Evolutionary conservation across 2,888 invertebrate species (phyloP), one percentile per base, ranked within the genome.

Genomic region (Xylota sylvarum): DNA sequence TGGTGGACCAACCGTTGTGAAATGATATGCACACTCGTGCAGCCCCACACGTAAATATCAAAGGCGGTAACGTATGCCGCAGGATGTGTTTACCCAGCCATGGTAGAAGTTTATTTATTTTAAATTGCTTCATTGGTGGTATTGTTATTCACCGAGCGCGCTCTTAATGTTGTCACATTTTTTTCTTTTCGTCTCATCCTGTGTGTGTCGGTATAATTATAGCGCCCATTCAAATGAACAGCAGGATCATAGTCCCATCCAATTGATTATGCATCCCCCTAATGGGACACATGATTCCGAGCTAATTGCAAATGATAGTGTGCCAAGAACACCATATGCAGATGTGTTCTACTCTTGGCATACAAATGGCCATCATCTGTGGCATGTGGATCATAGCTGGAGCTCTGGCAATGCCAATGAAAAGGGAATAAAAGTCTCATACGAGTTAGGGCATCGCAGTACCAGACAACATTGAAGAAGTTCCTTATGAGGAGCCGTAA

Each of bases 191-290:
- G 5, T 27, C 48, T 30, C 32, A 4, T 12, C 14, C 27, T 10
- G 7, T 27, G 14, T 14, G 40, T 19, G 35, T 35, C 12, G 40
- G 6, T 17, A 30, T 37, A 78, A 78, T 78, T 69, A 69, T 40
- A 43, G n/a, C 23, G 9, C 19, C 19, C 40, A 69, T 70, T 69
- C 62, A 62, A n/a, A 9, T 9, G 52, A 64, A 32, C 37, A 27
- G 0, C 40, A 56, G 32, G 56, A 70, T 56, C 17, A 6, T 10
- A n/a, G 37, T 27, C 4, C 14, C 37, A 76, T 23, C 40, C 30
- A 78, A 69, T 62, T 78, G 70, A 69, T 78, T 78, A 78, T 78
- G 69, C 78, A 78, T 27, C 50, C 50, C 23, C 60, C 62, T 78
- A 78, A 78, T 78, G 69, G 69, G 23, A 70, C 78, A 60, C 69